Evolutionary conservation across 2,888 invertebrate genomes (phyloP), one percentile per base, ranked within the genome.

Genomic region (Oscheius myriophilus): DNA sequence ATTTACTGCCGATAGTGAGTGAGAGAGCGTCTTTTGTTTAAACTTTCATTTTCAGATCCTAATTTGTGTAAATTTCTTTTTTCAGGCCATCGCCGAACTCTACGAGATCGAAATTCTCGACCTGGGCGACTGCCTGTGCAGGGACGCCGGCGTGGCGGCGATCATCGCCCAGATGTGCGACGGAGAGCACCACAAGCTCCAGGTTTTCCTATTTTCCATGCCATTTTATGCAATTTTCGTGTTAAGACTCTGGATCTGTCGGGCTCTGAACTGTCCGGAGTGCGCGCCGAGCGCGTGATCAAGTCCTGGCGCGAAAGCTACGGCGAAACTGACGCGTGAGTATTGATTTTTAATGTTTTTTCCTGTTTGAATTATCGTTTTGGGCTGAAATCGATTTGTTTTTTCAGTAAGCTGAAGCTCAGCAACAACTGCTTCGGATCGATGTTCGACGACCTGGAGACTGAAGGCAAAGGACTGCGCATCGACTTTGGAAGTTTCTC

Each of bases 101-200:
- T 89, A 90, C 69, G 87, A 88, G 82, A 87, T 96, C 2, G 84
- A 88, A 71, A 84, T 87, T 14, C 71, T 90, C 14, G 89, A 89
- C 76, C 83, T 90, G 54, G 88, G 89, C 1, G 90, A 90, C 75
- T 90, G 89, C 77, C 83, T 91, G 9, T 79, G 91, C n/a, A 87
- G 89, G 70, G 89, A 88, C 39, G 87, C 87, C 51, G 91, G 91
- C 0, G 93, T 93, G 0, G 87, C 90, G 25, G 89, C 90, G 0
- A 87, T 95, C n/a, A 92, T 93, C 0, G 89, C 91, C 54, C 92
- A 92, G 0, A 87, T 94, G 63, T 81, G 63, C 25, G 69, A 72
- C 12, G 49, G 49, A 4, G 41, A 67, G 21, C 74, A 78, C 59
- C 69, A 73, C 25, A 66, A 75, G 45, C 68, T 79, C 21, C 69